These are phyloP conservation scores for Schizothorax lantsangensis DNA, from an alignment of 2,797 vertebrate genomes.

Conservation along the genomic window DNA sequence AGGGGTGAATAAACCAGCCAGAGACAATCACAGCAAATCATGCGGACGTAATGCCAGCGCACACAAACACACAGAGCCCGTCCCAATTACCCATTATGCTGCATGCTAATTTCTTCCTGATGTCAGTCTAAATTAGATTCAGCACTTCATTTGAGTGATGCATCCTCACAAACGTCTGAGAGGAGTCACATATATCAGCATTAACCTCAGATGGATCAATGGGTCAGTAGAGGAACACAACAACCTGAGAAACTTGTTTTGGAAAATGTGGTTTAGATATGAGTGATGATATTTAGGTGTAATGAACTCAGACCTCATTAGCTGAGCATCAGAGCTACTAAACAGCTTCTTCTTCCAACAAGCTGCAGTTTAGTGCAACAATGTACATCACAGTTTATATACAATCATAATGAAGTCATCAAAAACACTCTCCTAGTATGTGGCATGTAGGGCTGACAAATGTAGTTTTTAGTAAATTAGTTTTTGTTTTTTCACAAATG, in stretches of 20 bases:
- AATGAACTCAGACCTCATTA: background rate
- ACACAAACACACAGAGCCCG: conserved; percentile 16
- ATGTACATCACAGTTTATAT: background rate
- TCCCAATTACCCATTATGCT: background rate
- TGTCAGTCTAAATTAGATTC: conserved; percentile 26
- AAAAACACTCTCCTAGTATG: background rate
- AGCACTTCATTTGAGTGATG: background rate
- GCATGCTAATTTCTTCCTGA: conserved; percentile 31
- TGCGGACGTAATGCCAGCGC: conserved; percentile 40
- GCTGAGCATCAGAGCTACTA: background rate
- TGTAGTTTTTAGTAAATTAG: background rate
- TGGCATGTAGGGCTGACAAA: background rate
- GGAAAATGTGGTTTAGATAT: background rate
- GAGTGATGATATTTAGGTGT: background rate
- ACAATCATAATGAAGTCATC: background rate
- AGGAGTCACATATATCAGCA: background rate
- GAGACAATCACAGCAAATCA: conserved; percentile 70
- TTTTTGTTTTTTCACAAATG: background rate
- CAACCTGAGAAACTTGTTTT: background rate
- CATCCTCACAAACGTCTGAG: background rate
- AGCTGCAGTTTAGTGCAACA: background rate
- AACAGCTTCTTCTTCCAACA: background rate
- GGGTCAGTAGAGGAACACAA: background rate
- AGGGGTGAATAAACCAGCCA: conserved; percentile 61
- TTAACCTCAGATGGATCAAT: background rate